A percentile compares a stretch with the other conserved stretches of the same genome.
Conservation (phyloP, 2,888 invertebrate genomes). For the Pegoplata infirma region DNA sequence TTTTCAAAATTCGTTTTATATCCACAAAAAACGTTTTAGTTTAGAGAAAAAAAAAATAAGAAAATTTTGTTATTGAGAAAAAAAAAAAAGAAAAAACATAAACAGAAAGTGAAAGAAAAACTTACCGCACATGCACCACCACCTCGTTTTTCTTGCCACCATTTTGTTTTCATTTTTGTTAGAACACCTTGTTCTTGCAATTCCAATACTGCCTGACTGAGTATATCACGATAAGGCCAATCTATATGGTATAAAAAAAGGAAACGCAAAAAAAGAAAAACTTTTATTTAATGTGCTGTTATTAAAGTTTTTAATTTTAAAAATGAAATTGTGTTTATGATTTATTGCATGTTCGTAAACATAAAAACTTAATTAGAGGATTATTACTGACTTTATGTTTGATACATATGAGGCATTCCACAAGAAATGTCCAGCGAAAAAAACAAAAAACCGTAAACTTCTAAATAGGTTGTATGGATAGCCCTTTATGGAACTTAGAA, state of each 20-base stretch:
- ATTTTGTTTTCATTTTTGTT: constrained; percentile 87
- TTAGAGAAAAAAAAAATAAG: neutral
- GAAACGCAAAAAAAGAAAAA: neutral
- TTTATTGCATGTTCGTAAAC: constrained; percentile 23
- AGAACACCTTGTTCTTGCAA: constrained; percentile 91
- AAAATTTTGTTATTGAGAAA: neutral
- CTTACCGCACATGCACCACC: constrained; percentile 85
- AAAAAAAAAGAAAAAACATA: neutral
- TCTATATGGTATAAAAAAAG: constrained; percentile 68
- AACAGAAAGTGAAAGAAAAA: constrained; percentile 44
- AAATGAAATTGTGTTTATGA: neutral
- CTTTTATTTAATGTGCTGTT: neutral
- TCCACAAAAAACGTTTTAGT: neutral
- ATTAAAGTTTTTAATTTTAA: constrained; percentile 26
- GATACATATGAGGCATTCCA: too few species aligned
- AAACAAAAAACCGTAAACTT: too few species aligned
- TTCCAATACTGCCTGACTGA: constrained; percentile 89
- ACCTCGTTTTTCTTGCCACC: constrained; percentile 93
- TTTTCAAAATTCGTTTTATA: neutral
- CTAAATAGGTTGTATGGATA: too few species aligned
- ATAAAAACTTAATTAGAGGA: neutral
- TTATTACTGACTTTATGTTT: neutral
- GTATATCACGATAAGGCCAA: constrained; percentile 83
- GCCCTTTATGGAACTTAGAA: too few species aligned
- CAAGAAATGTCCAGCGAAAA: too few species aligned